Base-by-base conservation (phyloP, 2,888 invertebrate genomes). In the Cheilosia impressa region DNA sequence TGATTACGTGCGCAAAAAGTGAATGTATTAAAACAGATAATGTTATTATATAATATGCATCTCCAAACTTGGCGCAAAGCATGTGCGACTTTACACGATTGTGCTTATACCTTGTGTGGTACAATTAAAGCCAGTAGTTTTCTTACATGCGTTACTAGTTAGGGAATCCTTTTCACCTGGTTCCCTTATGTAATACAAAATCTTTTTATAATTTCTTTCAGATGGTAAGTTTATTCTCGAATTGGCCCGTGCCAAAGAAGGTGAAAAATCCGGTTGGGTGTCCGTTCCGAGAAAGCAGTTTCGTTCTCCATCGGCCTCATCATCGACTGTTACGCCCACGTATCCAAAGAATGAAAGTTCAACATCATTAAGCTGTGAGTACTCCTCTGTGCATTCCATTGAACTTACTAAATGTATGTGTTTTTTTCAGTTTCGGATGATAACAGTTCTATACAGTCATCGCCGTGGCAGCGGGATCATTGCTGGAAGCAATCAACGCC, bases 201-300 rank as follows among this genome's bases (percentile, higher is more conserved):
- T 2, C 17, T 45, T 24, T 7, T n/a, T 13, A 31, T 31, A 31
- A 27, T 1, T 31, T 2, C 15, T 50, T 41, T 41, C 19, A 96
- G 97, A 97, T 96, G 97, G 97, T 87, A 97, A 97, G 93, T 96
- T 97, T 92, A 97, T 97, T 90, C 93, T 97, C 93, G 97, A 97
- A 93, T 91, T 97, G 93, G 95, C 95, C 80, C 94, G 96, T 89
- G 94, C 95, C 50, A 94, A 95, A 88, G 96, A 95, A 90, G 96
- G 97, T 83, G 97, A 96, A 91, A 95, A 96, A 89, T 95, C 95
- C 69, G 96, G 96, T 68, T 97, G 97, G 97, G 96, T 97, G 90
- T 97, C 97, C 87, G 97, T 97, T 89, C 96, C 96, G 87, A 95
- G 96, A 90, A 97, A 97, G 93, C 96, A 96, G 79, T 97, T 96